These are phyloP conservation scores for Eupristina koningsbergeri DNA, from an alignment of 1,140 invertebrate genomes.

Conservation along the genomic window DNA sequence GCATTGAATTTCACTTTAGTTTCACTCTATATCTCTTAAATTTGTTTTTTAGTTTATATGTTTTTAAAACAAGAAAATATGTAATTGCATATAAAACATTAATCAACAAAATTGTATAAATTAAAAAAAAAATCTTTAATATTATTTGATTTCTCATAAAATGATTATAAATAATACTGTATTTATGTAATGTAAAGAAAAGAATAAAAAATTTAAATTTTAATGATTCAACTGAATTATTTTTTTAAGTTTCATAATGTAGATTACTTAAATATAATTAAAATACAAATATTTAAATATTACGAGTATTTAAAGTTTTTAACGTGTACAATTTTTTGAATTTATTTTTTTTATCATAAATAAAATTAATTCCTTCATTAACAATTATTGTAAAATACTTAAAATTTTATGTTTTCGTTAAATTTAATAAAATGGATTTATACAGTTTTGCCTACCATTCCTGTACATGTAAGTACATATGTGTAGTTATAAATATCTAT, in stretches of 20 bases:
- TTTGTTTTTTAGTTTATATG: conserved; percentile 2
- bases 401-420: not conserved
- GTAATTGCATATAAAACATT: not conserved
- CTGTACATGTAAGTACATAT: conserved; percentile 6
- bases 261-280: no score
- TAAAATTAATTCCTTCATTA: no score
- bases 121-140: not conserved
- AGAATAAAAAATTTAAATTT: not conserved
- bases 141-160: no score
- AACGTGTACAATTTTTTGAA: no score
- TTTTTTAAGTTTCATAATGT: no score
- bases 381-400: no score
- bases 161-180: no score
- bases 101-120: not conserved
- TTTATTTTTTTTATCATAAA: no score
- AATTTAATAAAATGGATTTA: not conserved
- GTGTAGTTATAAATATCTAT: not conserved
- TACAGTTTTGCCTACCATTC: not conserved
- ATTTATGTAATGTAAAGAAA: no score
- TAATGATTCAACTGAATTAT: no score
- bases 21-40: not conserved
- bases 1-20: conserved; percentile 25
- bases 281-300: no score
- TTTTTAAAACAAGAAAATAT: not conserved
- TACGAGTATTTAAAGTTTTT: no score